Base-by-base conservation (phyloP, 35 echinoderm and acorn worm species). In the Ptychodera flava region DNA sequence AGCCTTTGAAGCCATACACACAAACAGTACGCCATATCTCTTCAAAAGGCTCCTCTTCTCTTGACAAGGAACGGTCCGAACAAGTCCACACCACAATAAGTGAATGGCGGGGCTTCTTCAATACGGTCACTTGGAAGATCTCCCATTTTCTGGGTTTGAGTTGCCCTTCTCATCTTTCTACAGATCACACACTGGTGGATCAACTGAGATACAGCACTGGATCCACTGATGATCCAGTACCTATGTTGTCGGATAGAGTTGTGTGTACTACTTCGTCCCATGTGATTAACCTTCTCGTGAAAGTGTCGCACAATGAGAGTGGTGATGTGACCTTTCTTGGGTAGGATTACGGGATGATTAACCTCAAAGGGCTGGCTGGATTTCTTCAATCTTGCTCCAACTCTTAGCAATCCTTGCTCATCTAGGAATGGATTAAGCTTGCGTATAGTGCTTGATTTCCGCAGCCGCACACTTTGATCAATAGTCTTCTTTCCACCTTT, bases 341-440 rank as follows among this genome's bases (percentile, higher is more conserved):
- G 94, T 27, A 93, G 35, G 22, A 93, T 80, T 1, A 87, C 85
- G 12, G 88, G 90, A 79, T 96, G 90, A 52, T 89, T 92, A 33
- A 79, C 87, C n/a, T 87, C 29, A 86, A 38, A 86, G 33, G 84
- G 31, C 37, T 88, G 36, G 28, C 28, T 81, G 36, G 91, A 35
- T 86, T 85, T 45, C 29, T 53, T 22, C 16, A 96, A 35, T 0
- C 91, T 36, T 81, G 91, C 94, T 31, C 91, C 91, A 77, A 97
- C 86, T 86, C 94, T 79, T 27, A 97, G 38, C 16, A 93, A n/a
- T 1, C 91, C 89, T 6, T 89, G 35, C 80, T 88, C 78, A 83
- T 95, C 93, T 28, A 97, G 78, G 35, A 78, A 93, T 37, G 91
- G 95, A 53, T 91, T 89, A 29, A 97, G 80, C 85, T 93, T 90